Base-by-base conservation (phyloP, 2,797 vertebrate genomes). In the Poeciliopsis infans region DNA sequence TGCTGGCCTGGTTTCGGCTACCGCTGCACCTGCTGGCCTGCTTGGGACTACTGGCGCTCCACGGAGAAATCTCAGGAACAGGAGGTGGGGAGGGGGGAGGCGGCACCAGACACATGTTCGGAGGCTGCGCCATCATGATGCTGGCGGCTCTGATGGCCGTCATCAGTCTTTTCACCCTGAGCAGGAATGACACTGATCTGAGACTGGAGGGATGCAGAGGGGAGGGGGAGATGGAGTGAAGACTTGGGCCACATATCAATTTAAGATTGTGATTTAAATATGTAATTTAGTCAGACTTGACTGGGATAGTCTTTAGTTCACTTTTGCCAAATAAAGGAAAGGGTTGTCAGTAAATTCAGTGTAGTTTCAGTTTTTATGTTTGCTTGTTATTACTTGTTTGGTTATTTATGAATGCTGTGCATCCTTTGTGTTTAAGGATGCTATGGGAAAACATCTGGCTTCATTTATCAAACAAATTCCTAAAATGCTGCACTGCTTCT, bases 71-170 rank as follows among this genome's bases (percentile, higher is more conserved):
- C 23, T 97, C 97, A 0, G 95, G 97, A 2, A 94, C 97, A 5
- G 97, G 97, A 2, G 97, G 95, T 76, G 97, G 97, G 1, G 97
- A 98, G 85, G 88, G 92, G 0, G 96, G 96, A 61, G 95, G 95
- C 0, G 97, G 97, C 46, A 98, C 97, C 31, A 93, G 96, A 84
- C 97, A 97, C 92, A 98, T 99, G 96, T 99, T 99, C 77, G 96
- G 94, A 46, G 94, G 95, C 47, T 98, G 97, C 75, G 96, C 97
- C 0, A 92, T 95, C 0, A 95, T 98, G 92, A 97, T 97, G 95
- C 92, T 98, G 77, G 95, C 97, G 36, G 96, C 97, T 25, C 93
- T 98, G 83, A 92, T 98, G 90, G 97, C 97, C 0, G 97, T 96
- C 2, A 96, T 97, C 47, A 96, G 97, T 84, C 95, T 98, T 73